These are phyloP conservation scores for Xenopus petersii DNA, from an alignment of 2,797 vertebrate genomes.

Conservation along the genomic window DNA sequence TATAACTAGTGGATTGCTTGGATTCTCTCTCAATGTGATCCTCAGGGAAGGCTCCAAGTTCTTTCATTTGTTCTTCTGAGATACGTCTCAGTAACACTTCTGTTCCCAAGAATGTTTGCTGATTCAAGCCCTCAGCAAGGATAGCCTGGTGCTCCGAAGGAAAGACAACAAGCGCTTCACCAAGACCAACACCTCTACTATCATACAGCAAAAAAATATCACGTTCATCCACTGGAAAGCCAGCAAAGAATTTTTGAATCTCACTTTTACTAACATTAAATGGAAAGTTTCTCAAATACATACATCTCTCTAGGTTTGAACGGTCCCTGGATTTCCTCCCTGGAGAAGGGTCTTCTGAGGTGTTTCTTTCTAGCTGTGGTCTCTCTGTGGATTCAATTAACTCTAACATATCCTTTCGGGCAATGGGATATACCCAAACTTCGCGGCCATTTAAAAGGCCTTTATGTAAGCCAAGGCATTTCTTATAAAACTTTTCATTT, in stretches of 20 bases:
- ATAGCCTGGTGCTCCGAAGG: conserved; percentile 80
- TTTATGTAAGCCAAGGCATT: conserved; percentile 77
- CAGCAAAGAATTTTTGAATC: conserved; percentile 87
- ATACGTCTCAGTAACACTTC: conserved; percentile 86
- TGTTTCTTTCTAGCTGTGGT: conserved; percentile 60
- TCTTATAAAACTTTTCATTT: conserved; percentile 78
- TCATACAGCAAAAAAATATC: conserved; percentile 83
- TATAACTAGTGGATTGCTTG: conserved; percentile 45
- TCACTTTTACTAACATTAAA: conserved; percentile 92
- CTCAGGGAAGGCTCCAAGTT: conserved; percentile 65
- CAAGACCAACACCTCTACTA: conserved; percentile 81
- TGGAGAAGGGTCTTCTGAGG: conserved; percentile 52
- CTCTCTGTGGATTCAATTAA: conserved; percentile 71
- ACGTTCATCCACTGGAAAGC: conserved; percentile 79
- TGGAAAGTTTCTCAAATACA: conserved; percentile 87
- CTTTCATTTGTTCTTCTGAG: conserved; percentile 81
- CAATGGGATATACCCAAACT: conserved; percentile 77
- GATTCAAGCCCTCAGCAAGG: conserved; percentile 81
- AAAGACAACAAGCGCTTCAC: conserved; percentile 89
- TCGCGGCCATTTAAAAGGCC: conserved; percentile 69
- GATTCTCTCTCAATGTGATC: conserved; percentile 52
- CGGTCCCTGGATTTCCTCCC: conserved; percentile 63
- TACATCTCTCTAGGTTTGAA: conserved; percentile 54
- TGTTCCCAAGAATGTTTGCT: conserved; percentile 83
- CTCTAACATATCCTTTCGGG: conserved; percentile 81